Conservation (phyloP, 2,797 vertebrate genomes). For the Agapornis canus region DNA sequence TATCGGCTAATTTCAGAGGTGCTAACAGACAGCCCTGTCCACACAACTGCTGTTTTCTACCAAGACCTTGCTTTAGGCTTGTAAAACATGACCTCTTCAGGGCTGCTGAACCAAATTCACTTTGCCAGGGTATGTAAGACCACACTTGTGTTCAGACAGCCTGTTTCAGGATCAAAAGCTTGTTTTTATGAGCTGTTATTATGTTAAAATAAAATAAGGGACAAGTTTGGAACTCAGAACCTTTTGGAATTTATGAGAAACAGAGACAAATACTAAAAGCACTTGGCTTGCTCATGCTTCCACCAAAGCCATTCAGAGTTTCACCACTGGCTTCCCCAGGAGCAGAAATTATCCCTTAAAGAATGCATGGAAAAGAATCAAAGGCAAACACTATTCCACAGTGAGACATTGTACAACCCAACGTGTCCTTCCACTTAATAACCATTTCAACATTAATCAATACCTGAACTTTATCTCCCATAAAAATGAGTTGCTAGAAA, state of each 20-base stretch:
- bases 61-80: background rate
- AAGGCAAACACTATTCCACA: background rate
- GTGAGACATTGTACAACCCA: background rate
- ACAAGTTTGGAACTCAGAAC: background rate
- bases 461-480: background rate
- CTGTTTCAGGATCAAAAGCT: background rate
- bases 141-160: background rate
- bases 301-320: background rate
- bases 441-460: slow-evolving; percentile 51
- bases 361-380: background rate
- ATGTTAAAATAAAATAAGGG: background rate
- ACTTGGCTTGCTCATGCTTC: background rate
- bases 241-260: background rate
- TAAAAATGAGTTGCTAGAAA: slow-evolving; percentile 4
- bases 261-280: background rate
- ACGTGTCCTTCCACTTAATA: background rate
- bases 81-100: background rate
- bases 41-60: background rate
- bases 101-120: background rate
- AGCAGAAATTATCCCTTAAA: background rate
- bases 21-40: background rate
- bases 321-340: background rate
- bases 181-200: background rate
- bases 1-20: background rate
- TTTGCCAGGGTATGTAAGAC: background rate